Evolutionary conservation across 2,888 invertebrate species (phyloP).

Genomic region (Meiosimyza platycephala): DNA sequence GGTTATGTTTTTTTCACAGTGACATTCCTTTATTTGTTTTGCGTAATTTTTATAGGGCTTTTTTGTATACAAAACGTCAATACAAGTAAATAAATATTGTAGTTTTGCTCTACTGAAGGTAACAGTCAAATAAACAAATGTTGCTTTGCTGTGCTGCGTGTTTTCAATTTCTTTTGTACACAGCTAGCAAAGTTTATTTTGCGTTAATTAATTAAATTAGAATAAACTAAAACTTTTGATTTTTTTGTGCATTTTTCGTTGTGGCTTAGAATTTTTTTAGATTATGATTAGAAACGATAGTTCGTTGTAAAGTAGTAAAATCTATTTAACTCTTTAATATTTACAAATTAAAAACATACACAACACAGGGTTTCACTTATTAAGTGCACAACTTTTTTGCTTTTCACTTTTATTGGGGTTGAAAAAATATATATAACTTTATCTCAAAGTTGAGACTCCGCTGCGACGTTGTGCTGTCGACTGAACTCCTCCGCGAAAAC

Average conservation of each 20-base stretch:
- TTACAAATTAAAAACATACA: slow-evolving; percentile 9
- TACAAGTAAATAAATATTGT: no score
- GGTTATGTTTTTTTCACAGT: slow-evolving; percentile 7
- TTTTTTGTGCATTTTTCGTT: slow-evolving; percentile 22
- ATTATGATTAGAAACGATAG: not conserved
- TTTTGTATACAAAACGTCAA: no score
- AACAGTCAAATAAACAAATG: not conserved
- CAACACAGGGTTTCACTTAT: not conserved
- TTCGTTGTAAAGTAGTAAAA: slow-evolving; percentile 24
- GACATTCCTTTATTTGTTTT: slow-evolving; percentile 18
- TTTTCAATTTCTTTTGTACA: not conserved
- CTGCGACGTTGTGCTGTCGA: no score
- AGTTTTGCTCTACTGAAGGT: not conserved
- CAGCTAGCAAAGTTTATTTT: not conserved
- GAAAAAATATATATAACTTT: not conserved
- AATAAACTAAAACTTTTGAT: not conserved
- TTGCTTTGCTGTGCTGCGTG: not conserved
- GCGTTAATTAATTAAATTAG: slow-evolving; percentile 12
- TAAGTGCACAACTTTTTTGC: slow-evolving; percentile 17
- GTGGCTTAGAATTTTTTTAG: slow-evolving; percentile 17
- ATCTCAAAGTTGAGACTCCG: no score
- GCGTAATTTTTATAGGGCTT: no score
- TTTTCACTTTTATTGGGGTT: not conserved
- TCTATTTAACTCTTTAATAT: not conserved
- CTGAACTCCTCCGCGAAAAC: slow-evolving; percentile 6